phyloP scores from a whole-genome alignment of 35 echinoderm and acorn worm genomes.

The Acanthaster planci region DNA sequence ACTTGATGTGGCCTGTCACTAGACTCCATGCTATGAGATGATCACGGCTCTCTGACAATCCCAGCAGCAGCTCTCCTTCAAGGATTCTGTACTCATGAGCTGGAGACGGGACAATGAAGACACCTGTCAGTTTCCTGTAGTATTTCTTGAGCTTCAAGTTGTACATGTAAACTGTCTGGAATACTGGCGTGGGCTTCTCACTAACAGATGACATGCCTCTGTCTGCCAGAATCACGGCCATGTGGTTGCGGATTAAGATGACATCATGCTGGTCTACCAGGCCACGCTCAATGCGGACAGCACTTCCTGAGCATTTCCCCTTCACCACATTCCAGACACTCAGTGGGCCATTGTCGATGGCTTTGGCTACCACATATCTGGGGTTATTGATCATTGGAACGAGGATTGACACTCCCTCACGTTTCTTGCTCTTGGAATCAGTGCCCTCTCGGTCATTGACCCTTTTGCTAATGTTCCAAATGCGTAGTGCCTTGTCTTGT shows the following conservation, averaged over 20 bases:
- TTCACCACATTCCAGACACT: conserved; percentile 98
- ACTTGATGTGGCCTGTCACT: conserved; percentile 85
- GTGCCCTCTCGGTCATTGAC: conserved; percentile 76
- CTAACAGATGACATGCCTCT: conserved; percentile 74
- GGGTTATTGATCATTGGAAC: conserved; percentile 90
- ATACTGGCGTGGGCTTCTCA: conserved; percentile 71
- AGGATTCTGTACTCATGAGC: conserved; percentile 84
- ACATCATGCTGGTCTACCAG: conserved; percentile 79
- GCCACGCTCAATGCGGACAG: conserved; percentile 85
- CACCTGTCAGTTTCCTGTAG: conserved; percentile 74
- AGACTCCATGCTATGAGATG: conserved; percentile 92
- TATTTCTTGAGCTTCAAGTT: conserved; percentile 93
- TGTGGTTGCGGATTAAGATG: conserved; percentile 74
- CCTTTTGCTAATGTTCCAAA: conserved; percentile 93
- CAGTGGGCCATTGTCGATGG: conserved; percentile 78
- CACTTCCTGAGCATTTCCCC: conserved; percentile 76
- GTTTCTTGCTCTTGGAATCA: conserved; percentile 45
- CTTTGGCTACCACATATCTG: conserved; percentile 91
- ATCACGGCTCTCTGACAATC: conserved; percentile 90
- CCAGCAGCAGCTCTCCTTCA: conserved; percentile 85
- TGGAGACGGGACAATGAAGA: conserved; percentile 91
- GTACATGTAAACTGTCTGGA: conserved; percentile 89
- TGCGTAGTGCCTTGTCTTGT: conserved; percentile 74
- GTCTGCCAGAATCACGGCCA: conserved; percentile 79
- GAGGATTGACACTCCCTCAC: conserved; percentile 53